Percentiles rank a stretch among this genome's conserved stretches.
These are phyloP conservation scores for Ormyrus pomaceus DNA, from an alignment of 2,888 invertebrate genomes.

Conservation along the genomic window DNA sequence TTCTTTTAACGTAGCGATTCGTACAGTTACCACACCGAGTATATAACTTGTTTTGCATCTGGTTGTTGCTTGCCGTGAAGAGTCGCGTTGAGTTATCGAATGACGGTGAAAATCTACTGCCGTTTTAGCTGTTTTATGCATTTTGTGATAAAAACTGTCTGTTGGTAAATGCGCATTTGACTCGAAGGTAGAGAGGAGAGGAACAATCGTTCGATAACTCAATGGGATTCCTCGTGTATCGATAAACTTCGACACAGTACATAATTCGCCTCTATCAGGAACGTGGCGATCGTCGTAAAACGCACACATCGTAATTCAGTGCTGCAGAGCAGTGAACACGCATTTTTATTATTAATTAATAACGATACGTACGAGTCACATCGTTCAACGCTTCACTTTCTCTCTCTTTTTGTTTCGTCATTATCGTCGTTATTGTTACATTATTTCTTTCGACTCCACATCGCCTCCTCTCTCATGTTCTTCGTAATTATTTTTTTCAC, in stretches of 20 bases:
- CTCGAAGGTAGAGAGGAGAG: no score
- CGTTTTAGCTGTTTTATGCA: no score
- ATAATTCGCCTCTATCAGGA: background rate
- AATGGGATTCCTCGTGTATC: background rate
- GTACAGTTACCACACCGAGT: constrained; percentile 64
- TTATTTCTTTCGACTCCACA: constrained; percentile 62
- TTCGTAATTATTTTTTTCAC: constrained; percentile 13
- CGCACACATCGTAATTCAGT: constrained; percentile 12
- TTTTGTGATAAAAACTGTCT: no score
- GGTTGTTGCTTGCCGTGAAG: background rate
- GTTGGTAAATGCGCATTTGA: no score
- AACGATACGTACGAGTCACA: constrained; percentile 46
- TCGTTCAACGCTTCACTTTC: constrained; percentile 15
- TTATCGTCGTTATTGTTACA: constrained; percentile 44
- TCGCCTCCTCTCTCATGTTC: constrained; percentile 12
- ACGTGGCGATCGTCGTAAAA: background rate
- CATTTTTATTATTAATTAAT: constrained; percentile 26
- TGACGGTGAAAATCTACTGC: background rate
- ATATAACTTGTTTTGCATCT: constrained; percentile 53
- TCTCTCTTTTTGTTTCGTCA: constrained; percentile 9
- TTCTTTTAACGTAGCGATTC: constrained; percentile 58
- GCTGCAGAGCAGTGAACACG: constrained; percentile 58
- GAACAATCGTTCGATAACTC: background rate
- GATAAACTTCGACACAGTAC: background rate
- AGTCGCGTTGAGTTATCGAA: constrained; percentile 11